Conservation (phyloP, 1,140 invertebrate genomes). For the Cotesia chilonis region DNA sequence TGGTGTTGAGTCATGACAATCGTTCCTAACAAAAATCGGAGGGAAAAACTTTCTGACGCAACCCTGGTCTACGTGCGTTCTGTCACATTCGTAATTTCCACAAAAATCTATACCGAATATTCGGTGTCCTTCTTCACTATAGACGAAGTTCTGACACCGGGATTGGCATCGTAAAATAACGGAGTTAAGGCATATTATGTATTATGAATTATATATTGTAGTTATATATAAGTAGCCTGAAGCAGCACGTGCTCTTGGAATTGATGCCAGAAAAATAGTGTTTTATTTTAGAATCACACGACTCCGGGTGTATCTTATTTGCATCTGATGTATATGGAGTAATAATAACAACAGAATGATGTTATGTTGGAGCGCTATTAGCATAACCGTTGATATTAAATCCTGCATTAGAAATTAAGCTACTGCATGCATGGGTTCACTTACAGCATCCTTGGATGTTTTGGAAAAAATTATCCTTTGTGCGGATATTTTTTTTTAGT, state of each 20-base stretch:
- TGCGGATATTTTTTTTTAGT: no score
- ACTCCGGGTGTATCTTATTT: slow-evolving; percentile 25
- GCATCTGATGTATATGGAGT: slow-evolving; percentile 22
- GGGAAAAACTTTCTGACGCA: background rate
- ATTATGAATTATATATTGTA: no score
- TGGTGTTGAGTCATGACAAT: background rate
- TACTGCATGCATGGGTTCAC: slow-evolving; percentile 5
- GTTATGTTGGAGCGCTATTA: slow-evolving; percentile 32
- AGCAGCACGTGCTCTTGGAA: slow-evolving; percentile 22
- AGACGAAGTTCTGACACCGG: no score
- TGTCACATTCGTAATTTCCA: background rate
- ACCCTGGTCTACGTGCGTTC: slow-evolving; percentile 15
- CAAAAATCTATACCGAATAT: no score
- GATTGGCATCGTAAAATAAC: no score
- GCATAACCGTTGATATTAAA: slow-evolving; percentile 36
- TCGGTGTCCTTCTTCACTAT: no score
- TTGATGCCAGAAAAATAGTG: slow-evolving; percentile 9
- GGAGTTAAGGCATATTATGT: no score
- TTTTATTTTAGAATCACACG: slow-evolving; percentile 23
- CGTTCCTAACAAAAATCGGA: background rate
- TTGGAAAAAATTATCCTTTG: no score
- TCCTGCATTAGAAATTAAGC: background rate
- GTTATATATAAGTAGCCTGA: background rate
- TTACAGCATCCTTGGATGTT: background rate
- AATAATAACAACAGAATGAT: slow-evolving; percentile 33